phyloP scores from a whole-genome alignment of 2,888 invertebrate genomes.

The Erebia aethiops region DNA sequence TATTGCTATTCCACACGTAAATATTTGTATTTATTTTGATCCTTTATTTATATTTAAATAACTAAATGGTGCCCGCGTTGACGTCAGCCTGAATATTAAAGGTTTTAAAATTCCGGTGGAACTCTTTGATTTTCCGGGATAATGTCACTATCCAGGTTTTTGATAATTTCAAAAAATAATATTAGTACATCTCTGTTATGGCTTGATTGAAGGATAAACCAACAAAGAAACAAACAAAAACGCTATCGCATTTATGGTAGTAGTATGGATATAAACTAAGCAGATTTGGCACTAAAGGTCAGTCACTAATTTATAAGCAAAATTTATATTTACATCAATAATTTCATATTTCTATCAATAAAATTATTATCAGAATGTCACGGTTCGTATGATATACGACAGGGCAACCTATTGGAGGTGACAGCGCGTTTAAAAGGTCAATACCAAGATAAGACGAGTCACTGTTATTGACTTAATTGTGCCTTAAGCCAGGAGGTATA shows the following conservation, averaged over 20 bases:
- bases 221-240: too few relatives aligned
- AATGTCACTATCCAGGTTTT: too few relatives aligned
- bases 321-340: neutral
- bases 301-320: neutral
- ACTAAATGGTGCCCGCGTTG: too few relatives aligned
- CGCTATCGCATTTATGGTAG: neutral
- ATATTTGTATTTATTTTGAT: too few relatives aligned
- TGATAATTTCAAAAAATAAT: too few relatives aligned
- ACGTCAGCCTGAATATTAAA: too few relatives aligned
- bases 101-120: too few relatives aligned
- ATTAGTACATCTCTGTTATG: too few relatives aligned
- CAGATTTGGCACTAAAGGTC: neutral
- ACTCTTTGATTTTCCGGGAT: too few relatives aligned
- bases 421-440: conserved; percentile 24
- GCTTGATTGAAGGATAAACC: too few relatives aligned
- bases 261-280: neutral
- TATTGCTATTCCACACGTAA: too few relatives aligned
- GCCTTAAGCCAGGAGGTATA: neutral
- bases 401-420: conserved; percentile 10
- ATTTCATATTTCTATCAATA: conserved; percentile 6
- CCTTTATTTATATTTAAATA: too few relatives aligned
- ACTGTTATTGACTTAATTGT: conserved; percentile 10
- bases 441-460: conserved; percentile 19
- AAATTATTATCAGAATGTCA: conserved; percentile 20
- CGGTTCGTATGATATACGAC: conserved; percentile 11